Evolutionary conservation across 2,888 invertebrate species (phyloP).

Genomic region (Rhagophthalmus giganteus): DNA sequence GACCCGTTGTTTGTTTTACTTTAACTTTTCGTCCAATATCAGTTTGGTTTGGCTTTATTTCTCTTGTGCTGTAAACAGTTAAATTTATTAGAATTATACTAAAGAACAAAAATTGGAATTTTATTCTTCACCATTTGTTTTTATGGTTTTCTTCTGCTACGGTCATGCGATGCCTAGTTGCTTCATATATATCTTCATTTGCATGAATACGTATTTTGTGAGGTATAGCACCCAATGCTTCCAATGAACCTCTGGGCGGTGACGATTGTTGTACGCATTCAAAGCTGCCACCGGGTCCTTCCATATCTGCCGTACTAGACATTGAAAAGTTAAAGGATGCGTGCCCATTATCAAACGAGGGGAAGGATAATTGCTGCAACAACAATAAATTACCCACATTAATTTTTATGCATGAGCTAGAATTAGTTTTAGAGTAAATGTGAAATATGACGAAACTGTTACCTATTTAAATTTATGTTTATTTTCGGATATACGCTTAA

Average conservation of each 20-base stretch:
- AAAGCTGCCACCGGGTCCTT: slow-evolving; percentile 85
- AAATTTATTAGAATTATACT: too few relatives aligned
- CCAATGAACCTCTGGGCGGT: slow-evolving; percentile 61
- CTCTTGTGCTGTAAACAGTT: slow-evolving; percentile 73
- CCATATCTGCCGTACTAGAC: slow-evolving; percentile 78
- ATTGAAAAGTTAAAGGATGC: slow-evolving; percentile 76
- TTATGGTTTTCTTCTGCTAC: slow-evolving; percentile 89
- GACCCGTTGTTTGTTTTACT: slow-evolving; percentile 60
- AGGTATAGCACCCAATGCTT: slow-evolving; percentile 83
- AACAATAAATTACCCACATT: too few relatives aligned
- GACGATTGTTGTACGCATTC: slow-evolving; percentile 81
- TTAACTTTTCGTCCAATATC: slow-evolving; percentile 88
- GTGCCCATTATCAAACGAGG: slow-evolving; percentile 53
- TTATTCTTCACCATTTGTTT: slow-evolving; percentile 82
- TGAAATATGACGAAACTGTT: too few relatives aligned
- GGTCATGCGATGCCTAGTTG: slow-evolving; percentile 89
- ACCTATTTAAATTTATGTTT: too few relatives aligned
- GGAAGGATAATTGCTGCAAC: slow-evolving; percentile 41
- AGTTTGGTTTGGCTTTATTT: slow-evolving; percentile 89
- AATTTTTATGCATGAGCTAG: too few relatives aligned
- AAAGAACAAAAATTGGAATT: not conserved
- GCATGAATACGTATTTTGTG: slow-evolving; percentile 91
- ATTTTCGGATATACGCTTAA: too few relatives aligned
- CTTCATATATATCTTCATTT: slow-evolving; percentile 94
- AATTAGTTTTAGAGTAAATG: too few relatives aligned